Evolutionary conservation across 2,888 invertebrate genomes (phyloP).

Genomic region (Exocentrus adspersus): DNA sequence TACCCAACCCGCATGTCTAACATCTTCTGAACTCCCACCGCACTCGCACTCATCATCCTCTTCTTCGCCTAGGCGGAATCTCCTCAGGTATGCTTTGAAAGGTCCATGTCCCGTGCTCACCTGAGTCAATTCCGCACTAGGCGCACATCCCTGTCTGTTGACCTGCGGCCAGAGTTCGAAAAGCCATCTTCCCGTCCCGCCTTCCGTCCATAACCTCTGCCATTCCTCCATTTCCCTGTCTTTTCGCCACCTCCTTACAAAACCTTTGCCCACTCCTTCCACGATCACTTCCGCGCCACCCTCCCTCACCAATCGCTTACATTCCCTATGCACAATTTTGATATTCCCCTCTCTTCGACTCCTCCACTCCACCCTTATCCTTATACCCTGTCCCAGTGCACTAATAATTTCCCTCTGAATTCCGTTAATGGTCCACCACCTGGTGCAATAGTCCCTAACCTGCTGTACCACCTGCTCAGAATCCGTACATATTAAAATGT

Average conservation of each 20-base stretch:
- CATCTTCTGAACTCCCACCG: neutral
- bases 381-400: neutral
- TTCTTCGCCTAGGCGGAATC: neutral
- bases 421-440: neutral
- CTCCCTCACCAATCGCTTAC: neutral
- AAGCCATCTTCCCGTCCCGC: neutral
- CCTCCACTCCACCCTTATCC: neutral
- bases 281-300: neutral
- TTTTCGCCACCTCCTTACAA: neutral
- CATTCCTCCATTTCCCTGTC: neutral
- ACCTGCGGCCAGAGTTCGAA: neutral
- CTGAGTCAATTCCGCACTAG: neutral
- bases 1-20: neutral
- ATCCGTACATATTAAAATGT: neutral
- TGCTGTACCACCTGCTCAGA: neutral
- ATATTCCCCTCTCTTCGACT: neutral
- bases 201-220: neutral
- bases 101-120: neutral
- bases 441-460: neutral
- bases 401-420: neutral
- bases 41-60: neutral
- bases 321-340: neutral
- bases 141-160: neutral
- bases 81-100: neutral
- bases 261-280: neutral